Evolutionary conservation across 1,140 invertebrate genomes (phyloP).

Genomic region (Daktulosphaira vitifoliae): DNA sequence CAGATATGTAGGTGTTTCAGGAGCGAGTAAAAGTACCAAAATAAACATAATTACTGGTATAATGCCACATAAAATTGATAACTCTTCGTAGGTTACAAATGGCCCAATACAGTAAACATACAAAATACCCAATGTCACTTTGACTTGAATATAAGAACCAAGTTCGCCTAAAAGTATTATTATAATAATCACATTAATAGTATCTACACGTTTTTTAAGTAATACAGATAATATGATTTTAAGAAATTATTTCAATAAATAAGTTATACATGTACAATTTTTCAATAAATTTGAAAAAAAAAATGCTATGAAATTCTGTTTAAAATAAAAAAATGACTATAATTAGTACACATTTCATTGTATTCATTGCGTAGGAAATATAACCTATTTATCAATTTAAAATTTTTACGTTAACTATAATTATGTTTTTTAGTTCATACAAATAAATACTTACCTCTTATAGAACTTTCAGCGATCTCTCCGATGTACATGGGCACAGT

Average conservation of each 20-base stretch:
- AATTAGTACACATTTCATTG: no score
- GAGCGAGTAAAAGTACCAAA: conserved; percentile 47
- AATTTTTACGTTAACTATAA: no score
- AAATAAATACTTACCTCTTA: conserved; percentile 55
- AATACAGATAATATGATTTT: no score
- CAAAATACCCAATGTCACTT: conserved; percentile 71
- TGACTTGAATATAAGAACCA: conserved; percentile 75
- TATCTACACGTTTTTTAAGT: no score
- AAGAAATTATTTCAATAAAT: no score
- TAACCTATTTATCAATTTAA: no score
- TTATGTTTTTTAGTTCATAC: no score
- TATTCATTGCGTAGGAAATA: no score
- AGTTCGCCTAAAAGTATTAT: conserved; percentile 39
- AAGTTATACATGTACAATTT: no score
- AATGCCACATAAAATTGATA: conserved; percentile 37
- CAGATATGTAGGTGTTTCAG: conserved; percentile 45
- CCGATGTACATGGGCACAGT: conserved; percentile 43
- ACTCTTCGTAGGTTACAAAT: conserved; percentile 34
- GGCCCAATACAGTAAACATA: conserved; percentile 64
- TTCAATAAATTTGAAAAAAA: no score
- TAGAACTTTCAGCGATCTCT: conserved; percentile 40
- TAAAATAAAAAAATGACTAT: no score
- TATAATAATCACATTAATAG: conserved; percentile 25
- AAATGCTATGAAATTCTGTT: no score
- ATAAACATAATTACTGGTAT: conserved; percentile 47